Percentiles rank a stretch among this genome's conserved stretches.
These are phyloP conservation scores for Ophioninae sp. DNA, from an alignment of 2,888 invertebrate species.

Conservation along the genomic window DNA sequence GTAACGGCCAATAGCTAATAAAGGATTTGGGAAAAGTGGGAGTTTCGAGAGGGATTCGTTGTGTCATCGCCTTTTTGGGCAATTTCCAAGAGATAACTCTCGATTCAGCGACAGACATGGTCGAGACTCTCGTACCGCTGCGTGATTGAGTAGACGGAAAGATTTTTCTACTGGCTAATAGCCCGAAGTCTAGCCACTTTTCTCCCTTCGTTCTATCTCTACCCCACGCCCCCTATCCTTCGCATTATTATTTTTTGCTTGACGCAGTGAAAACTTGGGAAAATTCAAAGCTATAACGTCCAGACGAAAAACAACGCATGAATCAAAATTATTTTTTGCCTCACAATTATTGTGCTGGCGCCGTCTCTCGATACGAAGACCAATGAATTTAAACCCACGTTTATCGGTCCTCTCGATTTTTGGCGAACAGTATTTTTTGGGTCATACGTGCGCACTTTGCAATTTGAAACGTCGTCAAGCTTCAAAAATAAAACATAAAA, in stretches of 20 bases:
- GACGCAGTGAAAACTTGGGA: background rate
- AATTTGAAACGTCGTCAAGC: too few species aligned
- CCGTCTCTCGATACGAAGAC: background rate
- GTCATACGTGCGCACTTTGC: too few species aligned
- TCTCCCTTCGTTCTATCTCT: background rate
- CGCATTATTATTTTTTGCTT: background rate
- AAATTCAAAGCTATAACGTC: background rate
- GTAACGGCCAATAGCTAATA: background rate
- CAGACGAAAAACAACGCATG: background rate
- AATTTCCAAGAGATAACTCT: slow-evolving; percentile 3
- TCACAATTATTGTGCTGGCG: background rate
- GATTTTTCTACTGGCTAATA: slow-evolving; percentile 6
- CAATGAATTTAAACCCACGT: background rate
- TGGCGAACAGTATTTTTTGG: background rate
- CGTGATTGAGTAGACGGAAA: background rate
- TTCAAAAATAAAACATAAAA: too few species aligned
- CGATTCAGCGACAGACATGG: background rate
- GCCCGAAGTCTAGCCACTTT: slow-evolving; percentile 8
- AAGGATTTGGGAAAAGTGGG: background rate
- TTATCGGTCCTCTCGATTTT: background rate
- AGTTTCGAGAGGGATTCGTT: background rate
- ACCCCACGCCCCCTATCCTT: background rate
- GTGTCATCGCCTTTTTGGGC: background rate
- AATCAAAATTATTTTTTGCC: background rate
- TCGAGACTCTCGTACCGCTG: background rate